These are phyloP conservation scores for Bombylius discolor DNA, from an alignment of 2,888 invertebrate genomes.

Conservation along the genomic window DNA sequence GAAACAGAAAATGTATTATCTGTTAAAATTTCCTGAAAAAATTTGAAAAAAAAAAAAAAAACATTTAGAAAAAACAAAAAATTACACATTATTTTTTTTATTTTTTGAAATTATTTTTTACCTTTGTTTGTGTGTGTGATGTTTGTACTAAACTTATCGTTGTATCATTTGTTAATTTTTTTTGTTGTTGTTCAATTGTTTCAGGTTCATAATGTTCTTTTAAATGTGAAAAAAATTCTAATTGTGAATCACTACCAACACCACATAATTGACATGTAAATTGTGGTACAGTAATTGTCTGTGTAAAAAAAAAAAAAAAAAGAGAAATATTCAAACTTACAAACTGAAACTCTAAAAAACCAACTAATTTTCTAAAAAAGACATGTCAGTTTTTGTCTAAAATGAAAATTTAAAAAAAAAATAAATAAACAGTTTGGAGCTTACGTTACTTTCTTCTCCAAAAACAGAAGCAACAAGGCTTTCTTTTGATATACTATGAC, in stretches of 20 bases:
- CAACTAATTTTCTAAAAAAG: too few relatives aligned
- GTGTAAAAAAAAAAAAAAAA: neutral
- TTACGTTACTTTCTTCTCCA: constrained; percentile 6
- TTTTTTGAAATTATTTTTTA: too few relatives aligned
- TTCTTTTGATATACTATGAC: neutral
- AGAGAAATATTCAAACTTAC: neutral
- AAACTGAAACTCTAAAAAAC: too few relatives aligned
- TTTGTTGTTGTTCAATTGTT: neutral
- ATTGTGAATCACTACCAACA: constrained; percentile 59
- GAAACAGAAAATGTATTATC: neutral
- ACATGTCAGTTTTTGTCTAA: neutral
- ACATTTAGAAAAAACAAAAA: too few relatives aligned
- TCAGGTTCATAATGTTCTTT: constrained; percentile 66
- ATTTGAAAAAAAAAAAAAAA: neutral
- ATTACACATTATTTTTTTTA: too few relatives aligned
- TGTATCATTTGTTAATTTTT: neutral
- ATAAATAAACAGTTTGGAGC: neutral
- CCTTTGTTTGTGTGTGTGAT: too few relatives aligned
- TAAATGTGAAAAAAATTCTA: constrained; percentile 74
- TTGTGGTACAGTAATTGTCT: constrained; percentile 11
- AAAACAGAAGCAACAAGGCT: neutral
- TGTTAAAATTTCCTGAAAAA: neutral
- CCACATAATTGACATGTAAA: constrained; percentile 62
- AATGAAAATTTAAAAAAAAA: neutral
- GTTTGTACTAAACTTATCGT: too few relatives aligned